phyloP scores from a whole-genome alignment of 1,140 invertebrate species.

The Polypedilum pembai region DNA sequence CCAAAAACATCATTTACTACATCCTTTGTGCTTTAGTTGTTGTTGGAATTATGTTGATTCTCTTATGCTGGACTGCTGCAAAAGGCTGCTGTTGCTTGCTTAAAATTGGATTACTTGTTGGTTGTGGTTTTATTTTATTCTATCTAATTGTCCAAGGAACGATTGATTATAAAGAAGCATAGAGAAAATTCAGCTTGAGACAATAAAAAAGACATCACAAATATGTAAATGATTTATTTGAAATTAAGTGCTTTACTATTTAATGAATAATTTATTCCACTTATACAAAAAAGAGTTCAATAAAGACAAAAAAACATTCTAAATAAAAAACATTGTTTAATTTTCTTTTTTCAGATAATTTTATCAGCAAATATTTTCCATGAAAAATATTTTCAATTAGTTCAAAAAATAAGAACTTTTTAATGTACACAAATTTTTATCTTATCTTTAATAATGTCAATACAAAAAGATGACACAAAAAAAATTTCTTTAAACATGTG shows the following conservation, averaged over 20 bases:
- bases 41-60: neutral
- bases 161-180: neutral
- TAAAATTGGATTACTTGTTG: neutral
- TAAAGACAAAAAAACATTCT: neutral
- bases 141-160: neutral
- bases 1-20: neutral
- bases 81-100: neutral
- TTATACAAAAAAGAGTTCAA: no score
- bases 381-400: no score
- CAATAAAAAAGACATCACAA: neutral
- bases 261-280: neutral
- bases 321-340: no score
- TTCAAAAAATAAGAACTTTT: no score
- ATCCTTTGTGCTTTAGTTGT: neutral
- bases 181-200: neutral
- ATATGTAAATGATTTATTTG: no score
- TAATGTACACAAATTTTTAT: no score
- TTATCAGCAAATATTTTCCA: no score
- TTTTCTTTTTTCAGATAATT: no score
- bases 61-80: neutral
- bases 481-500: neutral
- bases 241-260: neutral
- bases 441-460: no score
- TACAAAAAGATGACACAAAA: no score
- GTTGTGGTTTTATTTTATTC: neutral